Evolutionary conservation across 2,113 vertebrate species (phyloP), one percentile per base, ranked within the genome.

Genomic region (Clarias macrocephalus): DNA sequence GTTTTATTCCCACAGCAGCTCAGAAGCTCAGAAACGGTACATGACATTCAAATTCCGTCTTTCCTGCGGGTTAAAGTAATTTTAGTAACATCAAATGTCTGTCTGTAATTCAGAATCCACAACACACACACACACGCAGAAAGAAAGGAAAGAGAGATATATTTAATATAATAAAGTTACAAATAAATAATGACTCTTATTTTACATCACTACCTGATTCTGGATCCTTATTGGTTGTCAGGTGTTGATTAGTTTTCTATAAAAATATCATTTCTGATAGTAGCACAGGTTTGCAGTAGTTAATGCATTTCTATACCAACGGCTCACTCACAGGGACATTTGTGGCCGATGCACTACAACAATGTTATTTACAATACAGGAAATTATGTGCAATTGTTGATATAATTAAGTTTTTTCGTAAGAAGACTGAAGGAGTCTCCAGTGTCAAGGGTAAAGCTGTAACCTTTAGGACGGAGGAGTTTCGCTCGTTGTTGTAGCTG

Each of bases 101-200:
- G 16, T 28, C 30, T 75, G n/a, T 83, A 59, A 65, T 70, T 86
- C 65, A 87, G 42, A 83, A 85, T 85, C 65, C 54, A 28, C 66
- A 56, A 12, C 72, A 75, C 21, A 25, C 42, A 75, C 19, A 66
- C 48, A 48, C 48, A 48, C 7, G 8, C 0, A 48, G 48, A 48
- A 16, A 62, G 6, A 21, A 63, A 16, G 19, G 3, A 63, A 6
- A 63, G 16, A 63, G 16, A 63, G 33, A 37, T 1, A 63, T 23
- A 63, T 15, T 25, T 1, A n/a, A 52, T 23, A 52, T 0, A 52
- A 30, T 68, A 6, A 15, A 25, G 21, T 23, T 63, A 63, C 21
- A 63, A 37, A 23, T 48, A 6, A 37, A 5, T 21, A 19, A 25
- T 52, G 42, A 52, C 52, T 21, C 19, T 3, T 23, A 4, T 18